Conservation (phyloP, 1,140 invertebrate species). For the Hyles euphorbiae region DNA sequence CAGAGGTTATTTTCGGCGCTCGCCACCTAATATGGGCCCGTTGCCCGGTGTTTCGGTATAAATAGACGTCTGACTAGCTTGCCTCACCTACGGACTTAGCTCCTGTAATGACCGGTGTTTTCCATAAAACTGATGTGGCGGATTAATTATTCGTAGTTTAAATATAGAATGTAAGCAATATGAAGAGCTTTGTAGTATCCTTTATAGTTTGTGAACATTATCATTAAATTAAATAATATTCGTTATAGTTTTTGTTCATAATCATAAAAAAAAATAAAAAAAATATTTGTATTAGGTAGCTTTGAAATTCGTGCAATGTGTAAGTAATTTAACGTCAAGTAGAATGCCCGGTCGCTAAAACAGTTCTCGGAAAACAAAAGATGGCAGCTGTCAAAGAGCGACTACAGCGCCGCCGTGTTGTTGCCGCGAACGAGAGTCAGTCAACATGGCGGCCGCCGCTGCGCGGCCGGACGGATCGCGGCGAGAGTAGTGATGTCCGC, state of each 20-base stretch:
- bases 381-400: slow-evolving; percentile 43
- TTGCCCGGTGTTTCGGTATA: slow-evolving; percentile 64
- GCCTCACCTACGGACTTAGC: slow-evolving; percentile 7
- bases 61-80: slow-evolving; percentile 43
- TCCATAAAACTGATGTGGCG: slow-evolving; percentile 2
- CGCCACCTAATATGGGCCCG: slow-evolving; percentile 69
- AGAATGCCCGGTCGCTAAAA: slow-evolving; percentile 45
- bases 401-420: slow-evolving; percentile 64
- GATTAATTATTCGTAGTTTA: too few species aligned
- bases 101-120: slow-evolving; percentile 3
- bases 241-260: too few species aligned
- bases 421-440: slow-evolving; percentile 48
- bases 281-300: too few species aligned
- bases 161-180: too few species aligned
- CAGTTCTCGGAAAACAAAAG: slow-evolving; percentile 51
- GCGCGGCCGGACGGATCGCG: slow-evolving; percentile 76
- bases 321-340: slow-evolving; percentile 8
- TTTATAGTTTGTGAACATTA: too few species aligned
- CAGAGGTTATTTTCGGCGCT: slow-evolving; percentile 55
- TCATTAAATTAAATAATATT: too few species aligned
- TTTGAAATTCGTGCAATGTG: slow-evolving; percentile 37
- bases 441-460: slow-evolving; percentile 74
- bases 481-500: slow-evolving; percentile 65
- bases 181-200: too few species aligned
- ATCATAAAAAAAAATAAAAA: too few species aligned